Evolutionary conservation across 2,888 invertebrate species (phyloP).

Genomic region (Tuberolachnus salignus): DNA sequence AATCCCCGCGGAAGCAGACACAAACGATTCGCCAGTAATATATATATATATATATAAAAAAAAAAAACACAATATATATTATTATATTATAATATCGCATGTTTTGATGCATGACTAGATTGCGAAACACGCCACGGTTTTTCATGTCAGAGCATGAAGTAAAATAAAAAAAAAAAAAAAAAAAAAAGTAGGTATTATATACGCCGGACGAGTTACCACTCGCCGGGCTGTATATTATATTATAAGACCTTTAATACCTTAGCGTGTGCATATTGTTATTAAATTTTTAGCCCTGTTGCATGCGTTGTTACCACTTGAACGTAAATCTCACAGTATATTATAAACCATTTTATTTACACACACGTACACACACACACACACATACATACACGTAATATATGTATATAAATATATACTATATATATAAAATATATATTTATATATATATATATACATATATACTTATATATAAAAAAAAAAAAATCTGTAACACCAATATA

Average conservation of each 20-base stretch:
- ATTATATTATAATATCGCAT: conserved; percentile 37
- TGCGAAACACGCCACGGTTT: conserved; percentile 39
- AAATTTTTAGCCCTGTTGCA: conserved; percentile 49
- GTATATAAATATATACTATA: too few species aligned
- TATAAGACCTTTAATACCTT: background rate
- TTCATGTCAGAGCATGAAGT: conserved; percentile 51
- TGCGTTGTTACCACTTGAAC: conserved; percentile 2
- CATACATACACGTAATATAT: too few species aligned
- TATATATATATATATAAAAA: background rate
- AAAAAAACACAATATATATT: background rate
- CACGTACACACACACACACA: too few species aligned
- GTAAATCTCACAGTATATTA: conserved; percentile 10
- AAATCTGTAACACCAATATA: too few species aligned
- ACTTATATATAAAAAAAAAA: too few species aligned
- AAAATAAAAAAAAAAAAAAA: too few species aligned
- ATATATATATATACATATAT: too few species aligned
- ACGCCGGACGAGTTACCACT: background rate
- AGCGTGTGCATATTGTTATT: conserved; percentile 35
- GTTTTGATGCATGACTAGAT: conserved; percentile 53
- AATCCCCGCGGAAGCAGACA: conserved; percentile 10
- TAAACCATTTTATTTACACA: background rate
- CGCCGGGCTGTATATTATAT: background rate
- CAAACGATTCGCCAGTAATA: conserved; percentile 32
- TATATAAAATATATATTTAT: background rate
- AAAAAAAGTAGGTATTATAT: background rate